Evolutionary conservation across 2,797 vertebrate species (phyloP), one percentile per base, ranked within the genome.

Genomic region (Falco rusticolus): DNA sequence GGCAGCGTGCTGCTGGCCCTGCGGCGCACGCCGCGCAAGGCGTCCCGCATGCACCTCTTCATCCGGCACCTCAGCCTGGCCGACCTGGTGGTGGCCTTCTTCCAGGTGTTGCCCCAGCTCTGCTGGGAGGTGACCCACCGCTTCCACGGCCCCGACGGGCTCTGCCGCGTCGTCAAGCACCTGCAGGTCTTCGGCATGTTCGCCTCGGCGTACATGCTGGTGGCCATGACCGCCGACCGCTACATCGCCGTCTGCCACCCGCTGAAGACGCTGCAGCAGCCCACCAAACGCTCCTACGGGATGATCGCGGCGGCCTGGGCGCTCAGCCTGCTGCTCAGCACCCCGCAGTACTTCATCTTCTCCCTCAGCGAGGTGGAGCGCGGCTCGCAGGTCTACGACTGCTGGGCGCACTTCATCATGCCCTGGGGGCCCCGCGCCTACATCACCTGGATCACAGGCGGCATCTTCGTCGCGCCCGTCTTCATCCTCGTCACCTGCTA

Each of bases 201-300:
- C 65, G 99, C 99, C 13, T 99, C 99, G 72, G 99, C 99, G 29
- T 99, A 99, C 96, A 99, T 99, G 99, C 98, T 99, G 98, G 99
- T 99, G 76, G 99, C 99, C 98, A 99, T 99, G 99, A 99, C 99
- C 14, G 97, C 99, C 93, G 99, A 99, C 97, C 99, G 99, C 71
- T 99, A 99, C 98, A 99, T 99, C 65, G 99, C 99, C 21, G 99
- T 99, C 93, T 99, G 99, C 97, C 99, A 99, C 98, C 99, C 99
- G 9, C 98, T 99, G 78, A 99, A 99, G 97, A 99, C 99, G 16
- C 98, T 99, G 69, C 99, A 99, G 97, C 99, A 99, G 98, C 98
- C 99, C 68, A 98, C 98, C 16, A 97, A 98, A 94, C 98, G 99
- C 96, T 99, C 99, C 31, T 98, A 98, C 96, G 96, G 98, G 92